phyloP scores from a whole-genome alignment of 1,140 invertebrate genomes.

The Colletes latitarsis region DNA sequence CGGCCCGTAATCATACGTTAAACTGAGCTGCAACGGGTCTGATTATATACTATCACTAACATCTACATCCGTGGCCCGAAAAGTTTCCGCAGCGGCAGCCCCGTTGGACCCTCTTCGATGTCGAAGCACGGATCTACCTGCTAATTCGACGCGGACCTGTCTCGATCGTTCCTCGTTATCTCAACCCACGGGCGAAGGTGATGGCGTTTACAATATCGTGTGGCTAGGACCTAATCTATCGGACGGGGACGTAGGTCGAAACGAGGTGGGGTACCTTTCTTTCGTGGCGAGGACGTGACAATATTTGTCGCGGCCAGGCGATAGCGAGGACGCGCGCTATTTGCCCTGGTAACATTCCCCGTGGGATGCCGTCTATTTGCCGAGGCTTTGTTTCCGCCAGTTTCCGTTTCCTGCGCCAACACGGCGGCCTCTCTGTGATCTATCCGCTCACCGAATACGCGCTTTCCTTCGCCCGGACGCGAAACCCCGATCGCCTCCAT shows the following conservation, averaged over 20 bases:
- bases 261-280: slow-evolving; percentile 46
- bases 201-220: slow-evolving; percentile 52
- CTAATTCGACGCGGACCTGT: slow-evolving; percentile 62
- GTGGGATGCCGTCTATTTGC: slow-evolving; percentile 72
- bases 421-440: slow-evolving; percentile 75
- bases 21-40: slow-evolving; percentile 25
- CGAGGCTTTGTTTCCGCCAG: slow-evolving; percentile 78
- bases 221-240: slow-evolving; percentile 58
- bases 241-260: slow-evolving; percentile 35
- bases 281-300: slow-evolving; percentile 62
- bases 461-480: slow-evolving; percentile 36
- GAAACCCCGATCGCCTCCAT: neutral
- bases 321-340: slow-evolving; percentile 69
- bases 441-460: slow-evolving; percentile 70
- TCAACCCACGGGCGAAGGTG: slow-evolving; percentile 35
- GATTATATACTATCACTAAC: slow-evolving; percentile 46
- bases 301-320: slow-evolving; percentile 72
- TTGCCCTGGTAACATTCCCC: slow-evolving; percentile 74
- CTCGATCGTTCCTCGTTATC: slow-evolving; percentile 60
- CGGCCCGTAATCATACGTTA: slow-evolving; percentile 39
- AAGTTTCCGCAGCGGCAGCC: slow-evolving; percentile 6
- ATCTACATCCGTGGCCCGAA: slow-evolving; percentile 25
- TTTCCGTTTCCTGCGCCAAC: slow-evolving; percentile 80
- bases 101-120: slow-evolving; percentile 37
- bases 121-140: slow-evolving; percentile 57